Evolutionary conservation across 2,797 vertebrate genomes (phyloP).

Genomic region (Leucoraja ocellata): DNA sequence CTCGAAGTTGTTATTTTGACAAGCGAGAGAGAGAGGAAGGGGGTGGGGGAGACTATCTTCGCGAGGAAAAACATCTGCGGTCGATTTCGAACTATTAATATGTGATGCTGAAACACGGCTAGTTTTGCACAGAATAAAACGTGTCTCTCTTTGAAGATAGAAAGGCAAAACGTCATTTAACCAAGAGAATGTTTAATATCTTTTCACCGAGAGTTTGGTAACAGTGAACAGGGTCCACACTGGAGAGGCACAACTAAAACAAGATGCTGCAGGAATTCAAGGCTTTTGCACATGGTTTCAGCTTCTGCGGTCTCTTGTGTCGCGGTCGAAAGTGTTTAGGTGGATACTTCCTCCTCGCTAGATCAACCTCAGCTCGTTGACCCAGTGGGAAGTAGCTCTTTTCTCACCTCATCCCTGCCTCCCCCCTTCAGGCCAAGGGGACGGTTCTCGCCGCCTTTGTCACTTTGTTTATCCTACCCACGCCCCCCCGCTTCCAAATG

Average conservation of each 20-base stretch:
- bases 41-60: background rate
- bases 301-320: too few relatives aligned
- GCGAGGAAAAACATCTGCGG: background rate
- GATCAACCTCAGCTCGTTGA: too few relatives aligned
- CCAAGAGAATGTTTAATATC: background rate
- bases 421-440: background rate
- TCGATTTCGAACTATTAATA: background rate
- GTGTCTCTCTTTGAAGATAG: background rate
- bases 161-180: background rate
- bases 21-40: too few relatives aligned
- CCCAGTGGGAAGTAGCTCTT: background rate
- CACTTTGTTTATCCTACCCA: background rate
- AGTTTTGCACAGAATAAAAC: background rate
- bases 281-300: too few relatives aligned
- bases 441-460: background rate
- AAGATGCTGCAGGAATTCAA: too few relatives aligned
- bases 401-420: background rate
- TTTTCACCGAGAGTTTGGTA: background rate
- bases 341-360: background rate
- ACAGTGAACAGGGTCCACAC: background rate
- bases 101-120: background rate
- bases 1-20: too few relatives aligned
- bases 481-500: background rate
- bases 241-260: too few relatives aligned
- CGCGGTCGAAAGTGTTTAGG: too few relatives aligned